phyloP scores from a whole-genome alignment of 2,888 invertebrate species.

The Drosophila bunnanda region DNA sequence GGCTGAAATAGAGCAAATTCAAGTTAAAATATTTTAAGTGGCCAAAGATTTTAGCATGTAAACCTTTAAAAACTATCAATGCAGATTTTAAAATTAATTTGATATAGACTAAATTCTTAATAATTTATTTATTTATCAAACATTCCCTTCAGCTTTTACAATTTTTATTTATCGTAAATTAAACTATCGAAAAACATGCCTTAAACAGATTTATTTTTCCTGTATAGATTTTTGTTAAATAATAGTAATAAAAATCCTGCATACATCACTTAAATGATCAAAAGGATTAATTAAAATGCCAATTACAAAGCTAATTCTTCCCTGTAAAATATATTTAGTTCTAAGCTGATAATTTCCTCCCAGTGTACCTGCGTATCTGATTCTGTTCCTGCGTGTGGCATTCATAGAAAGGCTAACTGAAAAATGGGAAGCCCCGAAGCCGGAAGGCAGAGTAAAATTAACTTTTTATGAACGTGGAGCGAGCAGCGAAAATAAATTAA shows the following conservation, averaged over 20 bases:
- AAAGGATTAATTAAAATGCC: too few relatives aligned
- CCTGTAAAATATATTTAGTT: neutral
- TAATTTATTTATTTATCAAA: neutral
- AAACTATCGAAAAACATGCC: neutral
- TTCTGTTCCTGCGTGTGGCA: constrained; percentile 17
- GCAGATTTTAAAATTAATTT: too few relatives aligned
- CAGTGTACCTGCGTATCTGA: constrained; percentile 24
- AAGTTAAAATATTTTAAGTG: neutral
- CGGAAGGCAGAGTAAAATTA: constrained; percentile 33
- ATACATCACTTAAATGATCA: too few relatives aligned
- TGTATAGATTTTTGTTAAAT: too few relatives aligned
- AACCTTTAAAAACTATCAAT: too few relatives aligned
- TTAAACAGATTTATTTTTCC: neutral
- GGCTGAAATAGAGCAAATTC: neutral
- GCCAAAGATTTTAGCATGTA: too few relatives aligned
- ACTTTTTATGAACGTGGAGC: constrained; percentile 42
- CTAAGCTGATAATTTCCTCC: neutral
- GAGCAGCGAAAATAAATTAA: constrained; percentile 54
- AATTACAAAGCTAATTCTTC: neutral
- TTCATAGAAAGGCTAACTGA: constrained; percentile 17
- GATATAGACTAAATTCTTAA: neutral
- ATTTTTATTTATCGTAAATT: neutral
- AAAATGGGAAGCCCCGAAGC: neutral
- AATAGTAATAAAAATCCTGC: too few relatives aligned
- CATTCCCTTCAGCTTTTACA: neutral